phyloP scores from a whole-genome alignment of 1,140 invertebrate species.

The Drosophila kepulauana region DNA sequence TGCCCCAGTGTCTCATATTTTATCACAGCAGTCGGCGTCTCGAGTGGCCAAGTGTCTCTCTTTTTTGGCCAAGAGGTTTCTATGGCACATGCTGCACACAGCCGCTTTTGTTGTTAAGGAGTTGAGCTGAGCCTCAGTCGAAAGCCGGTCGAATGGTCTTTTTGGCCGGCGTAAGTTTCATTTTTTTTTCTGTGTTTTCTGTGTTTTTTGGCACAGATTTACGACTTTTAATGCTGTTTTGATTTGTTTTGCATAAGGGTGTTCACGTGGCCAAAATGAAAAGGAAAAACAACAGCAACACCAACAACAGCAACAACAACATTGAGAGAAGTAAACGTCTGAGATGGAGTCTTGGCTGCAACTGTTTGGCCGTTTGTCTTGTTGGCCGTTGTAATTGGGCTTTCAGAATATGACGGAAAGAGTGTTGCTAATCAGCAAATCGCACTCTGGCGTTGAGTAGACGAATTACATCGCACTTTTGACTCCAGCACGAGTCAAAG shows the following conservation, averaged over 20 bases:
- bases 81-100: constrained; percentile 73
- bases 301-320: constrained; percentile 20
- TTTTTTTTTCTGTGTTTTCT: too few species aligned
- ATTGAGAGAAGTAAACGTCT: constrained; percentile 3
- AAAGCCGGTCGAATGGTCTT: constrained; percentile 28
- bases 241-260: constrained; percentile 84
- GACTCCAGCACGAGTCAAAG: constrained; percentile 13
- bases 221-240: constrained; percentile 80
- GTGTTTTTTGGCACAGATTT: constrained; percentile 74
- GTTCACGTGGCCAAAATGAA: constrained; percentile 73
- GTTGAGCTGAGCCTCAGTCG: constrained; percentile 1
- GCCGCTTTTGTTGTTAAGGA: constrained; percentile 57
- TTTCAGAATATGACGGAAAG: constrained; percentile 82
- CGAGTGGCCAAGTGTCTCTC: constrained; percentile 77
- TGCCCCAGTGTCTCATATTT: constrained; percentile 83
- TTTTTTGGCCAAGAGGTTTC: constrained; percentile 53
- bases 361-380: constrained; percentile 79
- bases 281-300: constrained; percentile 29
- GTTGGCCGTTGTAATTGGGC: constrained; percentile 75
- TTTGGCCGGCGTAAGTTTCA: constrained; percentile 25
- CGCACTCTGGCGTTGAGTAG: constrained; percentile 78
- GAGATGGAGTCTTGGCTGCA: constrained; percentile 35
- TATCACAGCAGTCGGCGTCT: constrained; percentile 73
- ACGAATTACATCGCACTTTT: constrained; percentile 74
- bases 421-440: constrained; percentile 83